Evolutionary conservation across 2,888 invertebrate species (phyloP).

Genomic region (Tenthredo notha): DNA sequence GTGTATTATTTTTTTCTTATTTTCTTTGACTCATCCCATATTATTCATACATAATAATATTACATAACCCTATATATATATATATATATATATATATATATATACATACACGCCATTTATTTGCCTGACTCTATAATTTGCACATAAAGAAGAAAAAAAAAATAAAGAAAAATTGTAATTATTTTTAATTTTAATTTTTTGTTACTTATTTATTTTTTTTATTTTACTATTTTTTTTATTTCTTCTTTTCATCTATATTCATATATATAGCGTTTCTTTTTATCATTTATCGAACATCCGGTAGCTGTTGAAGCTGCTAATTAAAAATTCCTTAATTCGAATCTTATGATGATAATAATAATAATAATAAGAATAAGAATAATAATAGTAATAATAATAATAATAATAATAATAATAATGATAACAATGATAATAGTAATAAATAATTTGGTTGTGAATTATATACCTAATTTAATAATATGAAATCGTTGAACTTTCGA

Average conservation of each 20-base stretch:
- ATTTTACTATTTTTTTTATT: neutral
- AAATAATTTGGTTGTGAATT: slow-evolving; percentile 9
- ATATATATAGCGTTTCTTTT: neutral
- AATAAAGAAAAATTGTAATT: too few species aligned
- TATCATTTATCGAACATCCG: neutral
- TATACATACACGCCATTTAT: neutral
- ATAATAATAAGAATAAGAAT: neutral
- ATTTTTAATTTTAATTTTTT: neutral
- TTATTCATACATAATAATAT: neutral
- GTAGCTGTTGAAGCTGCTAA: neutral
- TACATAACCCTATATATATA: neutral
- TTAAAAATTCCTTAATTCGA: neutral
- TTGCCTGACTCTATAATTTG: too few species aligned
- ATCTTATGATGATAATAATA: neutral
- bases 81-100: neutral
- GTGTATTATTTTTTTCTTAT: neutral
- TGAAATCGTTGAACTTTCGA: neutral
- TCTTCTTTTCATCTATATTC: neutral
- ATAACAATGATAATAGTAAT: neutral
- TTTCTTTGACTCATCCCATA: neutral
- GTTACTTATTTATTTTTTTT: neutral
- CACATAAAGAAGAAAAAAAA: too few species aligned
- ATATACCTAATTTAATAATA: slow-evolving; percentile 1
- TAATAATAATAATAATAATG: neutral
- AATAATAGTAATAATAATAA: neutral